Evolutionary conservation across 37 sponge, comb jelly and placozoan species (phyloP), one percentile per base, ranked within the genome.

Genomic region (Cliona cf. orientalis): DNA sequence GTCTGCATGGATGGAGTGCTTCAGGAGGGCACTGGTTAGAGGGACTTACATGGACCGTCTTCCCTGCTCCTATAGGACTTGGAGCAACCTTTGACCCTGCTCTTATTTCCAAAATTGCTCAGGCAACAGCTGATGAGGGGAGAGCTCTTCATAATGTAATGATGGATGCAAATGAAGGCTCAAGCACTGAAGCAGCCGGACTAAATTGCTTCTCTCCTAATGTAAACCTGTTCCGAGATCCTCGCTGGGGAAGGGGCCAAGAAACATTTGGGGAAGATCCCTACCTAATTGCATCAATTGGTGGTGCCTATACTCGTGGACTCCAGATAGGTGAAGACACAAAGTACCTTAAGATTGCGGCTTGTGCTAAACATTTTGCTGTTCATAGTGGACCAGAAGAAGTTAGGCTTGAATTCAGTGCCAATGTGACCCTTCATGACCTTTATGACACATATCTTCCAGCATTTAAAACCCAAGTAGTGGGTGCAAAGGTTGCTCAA

Each of bases 201-300:
- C 77, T 92, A 2, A 92, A 92, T 85, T 92, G 93, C 76, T 92
- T 92, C 64, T 81, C 87, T 44, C 93, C 93, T 11, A 92, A 92
- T 70, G 93, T 92, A 4, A 92, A 92, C 55, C 81, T 91, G 26
- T 76, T 86, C 32, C 77, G 91, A 34, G 91, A 91, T 71, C 91
- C 91, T 31, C 72, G 91, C 0, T 91, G 91, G 91, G 91, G 91
- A 19, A 67, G 91, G 28, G 87, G 71, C 7, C 61, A 75, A 61
- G 91, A 91, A 57, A 86, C 91, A 33, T 85, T 91, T 44, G 83
- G 91, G 1, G 91, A 91, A 55, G 91, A 91, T 55, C 91, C 91
- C 31, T 86, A 79, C 46, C 75, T 86, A 5, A 44, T 91, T 6
- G 80, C 91, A 0, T 46, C 53, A 17, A 57, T 91, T 19, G 81